Conservation (phyloP, 2,888 invertebrate species). For the Acleris cristana region DNA sequence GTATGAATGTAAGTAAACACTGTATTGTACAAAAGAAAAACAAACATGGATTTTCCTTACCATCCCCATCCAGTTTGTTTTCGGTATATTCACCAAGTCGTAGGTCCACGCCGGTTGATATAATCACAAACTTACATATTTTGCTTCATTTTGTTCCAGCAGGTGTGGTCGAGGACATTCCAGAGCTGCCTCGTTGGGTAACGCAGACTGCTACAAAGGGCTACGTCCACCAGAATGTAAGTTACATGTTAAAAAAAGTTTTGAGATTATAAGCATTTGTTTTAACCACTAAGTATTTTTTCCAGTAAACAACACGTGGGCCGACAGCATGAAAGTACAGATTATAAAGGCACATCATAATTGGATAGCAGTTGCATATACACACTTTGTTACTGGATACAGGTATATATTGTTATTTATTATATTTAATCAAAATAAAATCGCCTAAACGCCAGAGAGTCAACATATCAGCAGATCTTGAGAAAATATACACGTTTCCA, state of each 20-base stretch:
- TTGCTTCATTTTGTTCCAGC: constrained; percentile 51
- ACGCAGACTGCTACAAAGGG: constrained; percentile 75
- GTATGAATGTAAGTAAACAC: no score
- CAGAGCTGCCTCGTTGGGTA: constrained; percentile 91
- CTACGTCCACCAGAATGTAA: constrained; percentile 74
- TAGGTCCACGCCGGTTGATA: neutral
- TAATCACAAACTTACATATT: neutral
- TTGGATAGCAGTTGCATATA: constrained; percentile 98
- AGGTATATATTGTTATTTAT: constrained; percentile 81
- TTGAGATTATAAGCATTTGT: neutral
- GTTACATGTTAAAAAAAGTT: constrained; percentile 36
- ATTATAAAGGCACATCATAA: constrained; percentile 98
- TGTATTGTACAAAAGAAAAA: no score
- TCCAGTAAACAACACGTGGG: constrained; percentile 88
- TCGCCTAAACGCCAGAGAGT: no score
- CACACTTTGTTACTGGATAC: constrained; percentile 97
- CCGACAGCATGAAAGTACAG: constrained; percentile 94
- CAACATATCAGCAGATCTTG: no score
- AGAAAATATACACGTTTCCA: constrained; percentile 40
- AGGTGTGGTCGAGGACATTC: constrained; percentile 87
- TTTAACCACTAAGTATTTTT: constrained; percentile 42
- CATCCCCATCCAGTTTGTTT: no score
- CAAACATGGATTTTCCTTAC: no score
- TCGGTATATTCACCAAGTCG: no score
- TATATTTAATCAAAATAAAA: no score